phyloP scores from a whole-genome alignment of 2,888 invertebrate species.

The Nephrocerus scutellatus region DNA sequence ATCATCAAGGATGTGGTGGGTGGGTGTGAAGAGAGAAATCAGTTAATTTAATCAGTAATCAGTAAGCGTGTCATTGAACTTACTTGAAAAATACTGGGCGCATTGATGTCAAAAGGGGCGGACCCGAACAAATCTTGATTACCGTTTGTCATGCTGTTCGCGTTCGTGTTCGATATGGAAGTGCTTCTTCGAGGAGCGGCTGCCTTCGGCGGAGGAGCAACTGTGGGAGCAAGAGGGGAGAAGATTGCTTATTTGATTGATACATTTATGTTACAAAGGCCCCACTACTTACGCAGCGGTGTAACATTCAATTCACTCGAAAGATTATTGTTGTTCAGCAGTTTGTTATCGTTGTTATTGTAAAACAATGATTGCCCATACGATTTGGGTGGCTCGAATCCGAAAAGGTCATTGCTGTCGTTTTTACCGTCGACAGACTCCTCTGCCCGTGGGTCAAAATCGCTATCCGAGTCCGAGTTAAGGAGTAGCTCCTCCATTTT shows the following conservation, averaged over 20 bases:
- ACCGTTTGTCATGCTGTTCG: slow-evolving; percentile 34
- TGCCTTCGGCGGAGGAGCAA: slow-evolving; percentile 84
- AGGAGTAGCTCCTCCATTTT: slow-evolving; percentile 70
- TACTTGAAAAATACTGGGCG: slow-evolving; percentile 43
- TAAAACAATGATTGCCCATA: slow-evolving; percentile 49
- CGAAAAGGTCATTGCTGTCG: slow-evolving; percentile 44
- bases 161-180: slow-evolving; percentile 31
- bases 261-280: neutral
- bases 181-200: slow-evolving; percentile 52
- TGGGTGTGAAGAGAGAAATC: neutral
- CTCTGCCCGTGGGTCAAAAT: slow-evolving; percentile 83
- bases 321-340: slow-evolving; percentile 33
- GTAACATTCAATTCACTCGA: slow-evolving; percentile 45
- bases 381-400: slow-evolving; percentile 46
- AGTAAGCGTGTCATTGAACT: slow-evolving; percentile 14
- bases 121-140: slow-evolving; percentile 75
- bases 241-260: slow-evolving; percentile 6
- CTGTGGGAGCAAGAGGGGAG: slow-evolving; percentile 53
- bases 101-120: slow-evolving; percentile 57
- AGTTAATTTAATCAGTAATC: slow-evolving; percentile 7
- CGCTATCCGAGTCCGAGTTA: slow-evolving; percentile 72
- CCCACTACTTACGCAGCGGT: slow-evolving; percentile 58
- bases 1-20: slow-evolving; percentile 19
- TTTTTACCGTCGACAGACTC: slow-evolving; percentile 52
- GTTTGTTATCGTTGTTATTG: slow-evolving; percentile 43